Evolutionary conservation across 1,140 invertebrate genomes (phyloP).

Genomic region (Dysdera silvatica): DNA sequence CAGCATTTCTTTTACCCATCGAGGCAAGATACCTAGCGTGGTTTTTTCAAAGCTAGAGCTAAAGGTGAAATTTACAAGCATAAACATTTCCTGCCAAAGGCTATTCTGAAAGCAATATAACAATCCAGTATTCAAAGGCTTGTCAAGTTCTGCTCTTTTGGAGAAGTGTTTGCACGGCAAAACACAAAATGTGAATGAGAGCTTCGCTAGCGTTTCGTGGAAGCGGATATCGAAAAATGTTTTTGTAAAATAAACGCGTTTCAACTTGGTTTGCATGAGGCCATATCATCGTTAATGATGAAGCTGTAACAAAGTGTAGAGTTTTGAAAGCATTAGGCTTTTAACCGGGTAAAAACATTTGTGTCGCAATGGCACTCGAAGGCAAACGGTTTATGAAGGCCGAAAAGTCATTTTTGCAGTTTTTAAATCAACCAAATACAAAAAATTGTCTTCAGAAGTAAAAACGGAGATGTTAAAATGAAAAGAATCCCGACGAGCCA

Average conservation of each 20-base stretch:
- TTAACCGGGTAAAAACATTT: slow-evolving; percentile 1
- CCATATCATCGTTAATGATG: slow-evolving; percentile 4
- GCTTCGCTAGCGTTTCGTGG: background rate
- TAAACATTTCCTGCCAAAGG: background rate
- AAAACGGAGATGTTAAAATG: too few species aligned
- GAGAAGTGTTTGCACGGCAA: background rate
- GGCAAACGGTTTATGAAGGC: too few species aligned
- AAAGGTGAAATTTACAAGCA: slow-evolving; percentile 1
- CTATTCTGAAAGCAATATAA: background rate
- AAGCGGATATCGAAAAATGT: slow-evolving; percentile 4
- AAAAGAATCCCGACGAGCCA: too few species aligned
- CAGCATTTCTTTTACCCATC: slow-evolving; percentile 1
- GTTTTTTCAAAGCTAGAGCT: background rate
- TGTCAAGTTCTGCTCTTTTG: background rate
- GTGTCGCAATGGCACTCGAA: too few species aligned
- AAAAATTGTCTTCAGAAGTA: too few species aligned
- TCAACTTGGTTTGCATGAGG: background rate
- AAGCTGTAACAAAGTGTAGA: background rate
- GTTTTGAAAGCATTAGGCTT: background rate
- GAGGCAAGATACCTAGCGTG: background rate
- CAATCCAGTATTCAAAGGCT: background rate
- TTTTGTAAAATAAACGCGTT: background rate
- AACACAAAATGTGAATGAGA: background rate
- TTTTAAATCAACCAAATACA: too few species aligned
- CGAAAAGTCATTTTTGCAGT: too few species aligned